Evolutionary conservation across 2,888 invertebrate genomes (phyloP), one percentile per base, ranked within the genome.

Genomic region (Standfussiana lucernea): DNA sequence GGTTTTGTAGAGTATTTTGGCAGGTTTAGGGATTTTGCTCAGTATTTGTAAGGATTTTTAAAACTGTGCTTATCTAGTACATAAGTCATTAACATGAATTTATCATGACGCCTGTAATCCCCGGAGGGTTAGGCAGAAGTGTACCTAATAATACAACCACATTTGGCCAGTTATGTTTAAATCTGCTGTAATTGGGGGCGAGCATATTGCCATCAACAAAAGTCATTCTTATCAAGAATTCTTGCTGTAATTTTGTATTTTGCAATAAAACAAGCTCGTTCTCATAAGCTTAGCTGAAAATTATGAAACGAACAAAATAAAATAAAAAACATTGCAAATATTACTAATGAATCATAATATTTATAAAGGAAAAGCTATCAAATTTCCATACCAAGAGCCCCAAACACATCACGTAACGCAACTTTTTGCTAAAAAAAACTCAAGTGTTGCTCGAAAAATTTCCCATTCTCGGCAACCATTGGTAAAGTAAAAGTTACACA

Each of bases 401-500:
- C 35, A 11, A 18, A 53, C 74, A 74, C 62, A 79, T 59, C 40
- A 37, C 42, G 65, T 75, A 42, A 64, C 8, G 35, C 28, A 71
- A 80, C 67, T 47, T 77, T 75, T 76, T 71, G 5, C 15, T 24
- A 28, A 79, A 83, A 81, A 74, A 53, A 83, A 67, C 35, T 80
- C 77, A 83, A 83, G 83, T 86, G 85, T 90, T 88, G 70, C 69
- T 66, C 59, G 28, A 66, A 77, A 82, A 40, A 72, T 75, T 75
- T 78, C 42, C 85, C 74, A 84, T 82, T 83, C 79, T 80, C 85
- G 83, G 72, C 71, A 75, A 75, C 37, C 84, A 73, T 71, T 24
- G 84, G 59, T 42, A 73, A 85, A 86, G 84, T 82, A 79, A 85
- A 85, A 89, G 89, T 89, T 88, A 88, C 83, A 81, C 82, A 80